These are phyloP conservation scores for Formicarius rufipectus DNA, from an alignment of 2,113 vertebrate genomes.

Conservation along the genomic window DNA sequence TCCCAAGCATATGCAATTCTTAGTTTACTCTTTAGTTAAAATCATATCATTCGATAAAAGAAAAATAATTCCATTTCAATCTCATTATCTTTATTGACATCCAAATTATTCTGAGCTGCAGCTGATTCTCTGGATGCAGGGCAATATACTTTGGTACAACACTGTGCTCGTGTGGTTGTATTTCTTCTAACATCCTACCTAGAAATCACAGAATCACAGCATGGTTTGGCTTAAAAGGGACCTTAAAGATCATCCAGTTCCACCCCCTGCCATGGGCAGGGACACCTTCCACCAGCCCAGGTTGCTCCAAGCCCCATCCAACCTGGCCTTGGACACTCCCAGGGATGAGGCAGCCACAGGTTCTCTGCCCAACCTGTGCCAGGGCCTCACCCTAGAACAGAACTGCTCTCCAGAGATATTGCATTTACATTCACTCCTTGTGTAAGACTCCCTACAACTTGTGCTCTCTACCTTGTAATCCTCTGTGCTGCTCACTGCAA, in stretches of 20 bases:
- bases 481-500: slow-evolving; percentile 82
- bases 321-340: accelerated
- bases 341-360: background rate
- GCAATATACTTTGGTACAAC: accelerated
- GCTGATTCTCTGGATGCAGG: background rate
- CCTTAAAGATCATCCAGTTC: background rate
- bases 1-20: background rate
- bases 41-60: accelerated
- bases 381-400: accelerated
- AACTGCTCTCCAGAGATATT: background rate
- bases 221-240: background rate
- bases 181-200: background rate
- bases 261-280: too few relatives aligned
- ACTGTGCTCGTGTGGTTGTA: accelerated
- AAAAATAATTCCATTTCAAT: accelerated
- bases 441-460: accelerated
- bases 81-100: background rate
- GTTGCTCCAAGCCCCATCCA: accelerated
- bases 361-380: background rate
- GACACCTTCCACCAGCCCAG: background rate
- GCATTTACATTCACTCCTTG: accelerated
- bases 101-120: background rate
- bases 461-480: slow-evolving; percentile 79
- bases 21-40: background rate
- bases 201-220: accelerated